Base-by-base conservation (phyloP, 2,113 vertebrate species). In the Danionella cerebrum region DNA sequence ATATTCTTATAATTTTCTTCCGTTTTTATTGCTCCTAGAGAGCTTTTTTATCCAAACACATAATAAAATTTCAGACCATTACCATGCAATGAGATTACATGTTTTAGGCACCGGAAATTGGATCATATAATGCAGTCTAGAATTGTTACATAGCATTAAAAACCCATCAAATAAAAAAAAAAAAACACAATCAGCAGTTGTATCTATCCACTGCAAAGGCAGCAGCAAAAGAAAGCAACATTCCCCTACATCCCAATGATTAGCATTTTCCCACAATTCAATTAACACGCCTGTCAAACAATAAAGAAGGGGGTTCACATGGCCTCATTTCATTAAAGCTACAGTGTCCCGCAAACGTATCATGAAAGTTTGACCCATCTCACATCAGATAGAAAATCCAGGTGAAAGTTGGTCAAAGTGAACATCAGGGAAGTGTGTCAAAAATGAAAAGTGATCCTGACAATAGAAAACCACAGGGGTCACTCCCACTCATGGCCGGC, bases 181-280 rank as follows among this genome's bases (percentile, higher is more conserved):
- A 42, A 16, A 2, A 25, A n/a, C 36, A 42, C 7, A n/a, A n/a
- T n/a, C 16, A 25, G 38, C 2, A 22, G 10, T 59, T 11, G 9
- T 22, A 41, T 6, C n/a, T 42, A 60, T 13, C 24, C 11, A 0
- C 8, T 44, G 25, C 57, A 59, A 41, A 25, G n/a, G 24, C 24
- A 59, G 38, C 57, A 27, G 24, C 16, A 14, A 60, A 42, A 18
- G 45, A 39, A 18, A 36, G 2, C 29, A 50, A 36, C 57, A 38
- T 19, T 69, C 82, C 82, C 76, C 41, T 76, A 65, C 58, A 84
- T 76, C 82, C 31, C 13, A 11, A 1, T 57, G 69, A 87, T 87
- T 87, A 83, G 84, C 84, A 87, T 88, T 85, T 83, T 80, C 83
- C 82, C 85, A 89, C 85, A 87, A 87, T 87, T 88, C 85, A 87